phyloP scores from a whole-genome alignment of 1,140 invertebrate species.

The Drosophila equinoxialis region DNA sequence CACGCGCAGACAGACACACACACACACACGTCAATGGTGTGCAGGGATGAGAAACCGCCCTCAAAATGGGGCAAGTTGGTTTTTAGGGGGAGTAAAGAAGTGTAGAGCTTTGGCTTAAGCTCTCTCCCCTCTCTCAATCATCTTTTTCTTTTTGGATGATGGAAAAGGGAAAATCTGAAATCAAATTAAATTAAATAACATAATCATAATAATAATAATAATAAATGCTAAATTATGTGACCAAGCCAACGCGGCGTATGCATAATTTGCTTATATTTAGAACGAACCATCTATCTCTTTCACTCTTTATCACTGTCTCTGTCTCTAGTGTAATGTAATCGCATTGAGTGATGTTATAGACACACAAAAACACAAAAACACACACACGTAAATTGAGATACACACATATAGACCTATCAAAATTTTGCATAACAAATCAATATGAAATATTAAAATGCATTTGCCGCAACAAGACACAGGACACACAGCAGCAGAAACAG shows the following conservation, averaged over 20 bases:
- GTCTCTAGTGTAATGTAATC: slow-evolving; percentile 57
- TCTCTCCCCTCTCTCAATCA: slow-evolving; percentile 8
- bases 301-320: slow-evolving; percentile 8
- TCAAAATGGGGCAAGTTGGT: slow-evolving; percentile 37
- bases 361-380: slow-evolving; percentile 39
- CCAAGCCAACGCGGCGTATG: slow-evolving; percentile 69
- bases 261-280: slow-evolving; percentile 58
- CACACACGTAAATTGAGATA: slow-evolving; percentile 13
- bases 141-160: background rate
- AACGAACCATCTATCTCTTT: slow-evolving; percentile 5
- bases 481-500: slow-evolving; percentile 23
- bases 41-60: slow-evolving; percentile 29
- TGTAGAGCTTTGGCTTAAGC: slow-evolving; percentile 66
- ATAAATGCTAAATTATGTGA: slow-evolving; percentile 79
- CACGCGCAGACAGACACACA: slow-evolving; percentile 25
- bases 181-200: slow-evolving; percentile 81
- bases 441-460: slow-evolving; percentile 79
- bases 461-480: slow-evolving; percentile 51
- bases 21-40: slow-evolving; percentile 1
- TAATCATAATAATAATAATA: slow-evolving; percentile 77
- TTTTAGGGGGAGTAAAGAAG: background rate
- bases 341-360: slow-evolving; percentile 63
- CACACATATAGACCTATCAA: slow-evolving; percentile 42
- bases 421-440: slow-evolving; percentile 81
- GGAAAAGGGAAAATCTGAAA: slow-evolving; percentile 45